Base-by-base conservation (phyloP, 1,140 invertebrate species). In the Pygmarrhopalites habei region DNA sequence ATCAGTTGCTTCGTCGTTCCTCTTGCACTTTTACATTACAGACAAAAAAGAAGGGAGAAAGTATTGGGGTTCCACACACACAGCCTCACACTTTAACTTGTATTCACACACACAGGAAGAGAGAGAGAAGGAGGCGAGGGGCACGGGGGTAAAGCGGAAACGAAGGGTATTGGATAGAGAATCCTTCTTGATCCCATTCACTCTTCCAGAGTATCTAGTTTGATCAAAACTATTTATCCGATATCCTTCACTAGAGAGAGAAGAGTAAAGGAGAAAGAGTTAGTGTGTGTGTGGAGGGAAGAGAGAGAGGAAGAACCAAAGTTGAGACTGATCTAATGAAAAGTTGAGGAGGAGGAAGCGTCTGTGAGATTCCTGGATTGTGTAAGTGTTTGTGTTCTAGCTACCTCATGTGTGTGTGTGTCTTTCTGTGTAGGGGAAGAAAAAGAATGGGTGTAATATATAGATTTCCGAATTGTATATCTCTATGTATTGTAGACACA, bases 161-260 rank as follows among this genome's bases (percentile, higher is more conserved):
- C 32, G 32, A 35, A 35, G 15, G 32, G 32, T 15, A 7, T 35
- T 35, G 32, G 32, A 35, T 35, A 7, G n/a, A 59, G 57, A 63
- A 67, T 67, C 65, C 55, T 17, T 21, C 47, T 64, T 67, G 65
- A 67, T 67, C 61, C 65, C 61, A 67, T 66, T 67, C 49, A 58
- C 62, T 58, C 56, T 58, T 32, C 10, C 25, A 58, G 51, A 60
- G 35, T 49, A 60, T 65, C 52, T 60, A 32, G 52, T 60, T 65
- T 59, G 63, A 65, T 65, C 58, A 66, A 66, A 62, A 39, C 56
- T 66, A 66, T 62, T 66, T 66, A 66, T 59, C 60, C 65, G 60
- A 57, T 62, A 62, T 66, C 56, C 51, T 66, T 49, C 26, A 29
- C 25, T 41, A 15, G 7, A n/a, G 14, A 4, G 14, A 47, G 19